Conservation (phyloP, 2,888 invertebrate genomes). For the Phaedon cochleariae region DNA sequence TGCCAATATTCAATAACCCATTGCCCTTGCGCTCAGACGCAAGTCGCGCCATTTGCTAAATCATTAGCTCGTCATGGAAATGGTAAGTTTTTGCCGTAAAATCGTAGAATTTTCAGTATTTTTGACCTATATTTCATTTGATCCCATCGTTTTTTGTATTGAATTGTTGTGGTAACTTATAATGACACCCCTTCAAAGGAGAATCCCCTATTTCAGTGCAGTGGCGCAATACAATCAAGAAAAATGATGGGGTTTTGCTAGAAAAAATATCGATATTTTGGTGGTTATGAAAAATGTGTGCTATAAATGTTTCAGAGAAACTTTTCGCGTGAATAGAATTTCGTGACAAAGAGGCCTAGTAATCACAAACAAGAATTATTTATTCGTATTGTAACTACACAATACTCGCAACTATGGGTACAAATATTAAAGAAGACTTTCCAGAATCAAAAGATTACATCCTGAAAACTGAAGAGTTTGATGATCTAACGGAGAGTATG, state of each 20-base stretch:
- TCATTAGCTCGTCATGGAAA: conserved; percentile 61
- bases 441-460: conserved; percentile 50
- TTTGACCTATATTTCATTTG: not conserved
- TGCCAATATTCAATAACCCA: conserved; percentile 51
- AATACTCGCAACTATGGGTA: conserved; percentile 50
- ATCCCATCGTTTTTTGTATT: not conserved
- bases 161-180: not conserved
- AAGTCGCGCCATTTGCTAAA: conserved; percentile 64
- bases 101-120: conserved; percentile 20
- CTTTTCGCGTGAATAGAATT: conserved; percentile 56
- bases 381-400: conserved; percentile 40
- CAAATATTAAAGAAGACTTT: conserved; percentile 51
- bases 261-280: conserved; percentile 11
- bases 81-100: conserved; percentile 57
- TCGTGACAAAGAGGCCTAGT: conserved; percentile 55
- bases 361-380: conserved; percentile 42
- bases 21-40: conserved; percentile 59
- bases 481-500: conserved; percentile 54
- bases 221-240: conserved; percentile 10
- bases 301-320: conserved; percentile 53
- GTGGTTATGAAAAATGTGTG: conserved; percentile 7
- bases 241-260: conserved; percentile 24
- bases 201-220: not conserved
- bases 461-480: conserved; percentile 55
- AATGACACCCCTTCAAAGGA: not conserved